These are phyloP conservation scores for Enhydra lutris DNA, from an alignment of 2,113 vertebrate species.

Conservation along the genomic window DNA sequence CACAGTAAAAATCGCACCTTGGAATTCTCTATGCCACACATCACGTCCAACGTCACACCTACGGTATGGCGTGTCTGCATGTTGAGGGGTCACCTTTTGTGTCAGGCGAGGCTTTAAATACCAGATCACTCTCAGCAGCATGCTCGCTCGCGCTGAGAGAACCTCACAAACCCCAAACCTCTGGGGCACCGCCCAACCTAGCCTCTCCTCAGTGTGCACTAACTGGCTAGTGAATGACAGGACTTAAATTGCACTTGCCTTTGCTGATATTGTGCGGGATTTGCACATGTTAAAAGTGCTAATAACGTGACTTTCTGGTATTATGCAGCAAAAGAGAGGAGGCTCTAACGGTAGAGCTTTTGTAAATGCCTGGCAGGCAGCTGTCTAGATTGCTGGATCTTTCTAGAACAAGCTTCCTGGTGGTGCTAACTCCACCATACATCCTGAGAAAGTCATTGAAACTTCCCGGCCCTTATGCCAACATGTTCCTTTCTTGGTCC, in stretches of 20 bases:
- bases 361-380: not conserved
- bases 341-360: not conserved
- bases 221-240: accelerated
- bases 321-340: not conserved
- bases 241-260: not conserved
- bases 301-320: not conserved
- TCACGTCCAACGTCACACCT: not conserved
- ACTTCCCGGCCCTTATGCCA: not conserved
- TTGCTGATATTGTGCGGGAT: not conserved
- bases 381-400: not conserved
- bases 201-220: not conserved
- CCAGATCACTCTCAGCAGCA: not conserved
- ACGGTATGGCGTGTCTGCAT: accelerated
- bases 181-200: no score
- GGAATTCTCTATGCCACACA: not conserved
- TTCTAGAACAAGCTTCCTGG: not conserved
- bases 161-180: not conserved
- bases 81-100: not conserved
- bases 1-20: not conserved
- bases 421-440: not conserved
- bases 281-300: not conserved
- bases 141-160: not conserved
- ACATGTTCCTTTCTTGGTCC: not conserved
- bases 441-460: not conserved
- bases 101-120: not conserved